phyloP scores from a whole-genome alignment of 2,888 invertebrate species.

The Cryptosula pallasiana region DNA sequence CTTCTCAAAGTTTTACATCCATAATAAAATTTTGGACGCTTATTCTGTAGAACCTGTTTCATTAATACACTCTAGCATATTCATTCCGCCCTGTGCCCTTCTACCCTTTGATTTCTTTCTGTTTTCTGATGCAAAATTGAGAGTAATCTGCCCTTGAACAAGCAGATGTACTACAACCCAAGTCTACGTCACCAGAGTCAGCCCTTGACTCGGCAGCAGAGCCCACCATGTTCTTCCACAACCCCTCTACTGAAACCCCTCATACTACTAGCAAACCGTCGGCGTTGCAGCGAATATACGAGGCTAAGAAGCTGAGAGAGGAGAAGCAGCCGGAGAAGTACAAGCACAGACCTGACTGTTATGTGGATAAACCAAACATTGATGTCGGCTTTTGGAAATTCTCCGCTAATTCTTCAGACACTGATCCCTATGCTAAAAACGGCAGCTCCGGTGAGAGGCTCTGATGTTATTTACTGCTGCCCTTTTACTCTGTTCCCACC shows the following conservation, averaged over 20 bases:
- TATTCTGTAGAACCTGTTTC: no score
- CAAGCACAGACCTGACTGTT: constrained; percentile 20
- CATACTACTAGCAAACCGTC: not conserved
- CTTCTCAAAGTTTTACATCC: no score
- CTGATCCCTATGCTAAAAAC: no score
- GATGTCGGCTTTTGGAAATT: constrained; percentile 7
- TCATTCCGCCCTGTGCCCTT: no score
- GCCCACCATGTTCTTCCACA: constrained; percentile 13
- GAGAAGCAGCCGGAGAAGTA: constrained; percentile 11
- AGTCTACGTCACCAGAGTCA: not conserved
- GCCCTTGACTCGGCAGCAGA: not conserved
- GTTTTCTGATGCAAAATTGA: no score
- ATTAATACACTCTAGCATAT: no score
- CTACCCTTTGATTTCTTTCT: no score
- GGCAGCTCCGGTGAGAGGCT: no score
- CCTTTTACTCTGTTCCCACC: no score
- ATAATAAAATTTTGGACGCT: no score
- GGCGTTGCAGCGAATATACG: constrained; percentile 19
- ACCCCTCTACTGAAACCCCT: not conserved
- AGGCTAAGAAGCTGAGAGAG: not conserved
- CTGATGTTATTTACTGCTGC: no score
- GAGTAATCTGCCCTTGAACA: no score
- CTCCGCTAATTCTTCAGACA: not conserved
- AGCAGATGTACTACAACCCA: not conserved
- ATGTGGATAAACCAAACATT: constrained; percentile 7